Evolutionary conservation across 2,888 invertebrate species (phyloP).

Genomic region (Dendrolimus houi): DNA sequence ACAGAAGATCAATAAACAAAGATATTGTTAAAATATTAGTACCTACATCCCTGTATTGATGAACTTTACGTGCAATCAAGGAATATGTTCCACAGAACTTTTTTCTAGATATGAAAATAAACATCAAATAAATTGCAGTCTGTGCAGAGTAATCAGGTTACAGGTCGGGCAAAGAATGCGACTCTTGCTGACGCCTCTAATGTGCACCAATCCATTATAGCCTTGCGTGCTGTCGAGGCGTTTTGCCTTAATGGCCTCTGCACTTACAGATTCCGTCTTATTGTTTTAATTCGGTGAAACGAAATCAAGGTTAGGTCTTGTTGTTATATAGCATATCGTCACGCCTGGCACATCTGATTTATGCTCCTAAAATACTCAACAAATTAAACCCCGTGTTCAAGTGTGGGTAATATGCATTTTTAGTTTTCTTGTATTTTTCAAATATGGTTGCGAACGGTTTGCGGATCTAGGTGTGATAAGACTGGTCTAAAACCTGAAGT

Average conservation of each 20-base stretch:
- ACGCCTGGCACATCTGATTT: too few relatives aligned
- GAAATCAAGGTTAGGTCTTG: conserved; percentile 13
- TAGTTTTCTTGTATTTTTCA: conserved; percentile 5
- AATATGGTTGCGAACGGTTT: too few relatives aligned
- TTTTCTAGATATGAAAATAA: background rate
- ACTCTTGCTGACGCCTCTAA: conserved; percentile 55
- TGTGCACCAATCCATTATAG: conserved; percentile 49
- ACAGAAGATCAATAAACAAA: too few relatives aligned
- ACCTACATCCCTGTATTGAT: too few relatives aligned
- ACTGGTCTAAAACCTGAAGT: too few relatives aligned
- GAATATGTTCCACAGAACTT: background rate
- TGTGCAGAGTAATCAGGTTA: conserved; percentile 29
- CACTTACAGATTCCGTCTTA: conserved; percentile 30
- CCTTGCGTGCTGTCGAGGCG: conserved; percentile 62
- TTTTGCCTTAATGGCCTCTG: conserved; percentile 28
- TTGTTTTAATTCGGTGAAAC: conserved; percentile 13
- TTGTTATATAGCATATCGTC: conserved; percentile 1
- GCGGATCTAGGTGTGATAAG: too few relatives aligned
- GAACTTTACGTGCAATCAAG: too few relatives aligned
- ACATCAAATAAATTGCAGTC: background rate
- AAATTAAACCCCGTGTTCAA: conserved; percentile 8
- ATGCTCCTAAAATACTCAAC: background rate
- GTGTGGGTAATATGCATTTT: conserved; percentile 7
- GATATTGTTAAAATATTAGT: too few relatives aligned
- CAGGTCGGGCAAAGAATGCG: conserved; percentile 52